Percentiles rank a stretch among this genome's conserved stretches.
Evolutionary conservation across 2,888 invertebrate species (phyloP).

Genomic region (Ophion slaviceki): DNA sequence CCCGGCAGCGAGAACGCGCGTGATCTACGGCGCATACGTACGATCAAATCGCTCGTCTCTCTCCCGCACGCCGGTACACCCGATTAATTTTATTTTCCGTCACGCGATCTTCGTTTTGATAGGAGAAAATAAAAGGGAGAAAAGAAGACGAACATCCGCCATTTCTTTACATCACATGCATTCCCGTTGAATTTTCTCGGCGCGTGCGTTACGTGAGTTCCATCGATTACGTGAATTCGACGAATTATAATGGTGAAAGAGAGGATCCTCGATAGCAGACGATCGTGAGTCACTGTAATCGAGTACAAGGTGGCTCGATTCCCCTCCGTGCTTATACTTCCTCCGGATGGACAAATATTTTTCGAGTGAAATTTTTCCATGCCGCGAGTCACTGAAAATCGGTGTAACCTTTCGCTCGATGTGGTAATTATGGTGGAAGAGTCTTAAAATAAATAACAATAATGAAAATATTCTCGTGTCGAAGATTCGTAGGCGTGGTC

Average conservation of each 20-base stretch:
- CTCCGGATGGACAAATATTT: neutral
- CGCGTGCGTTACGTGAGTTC: slow-evolving; percentile 17
- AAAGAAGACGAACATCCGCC: neutral
- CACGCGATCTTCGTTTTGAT: neutral
- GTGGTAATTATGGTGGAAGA: slow-evolving; percentile 1
- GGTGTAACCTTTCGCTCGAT: neutral
- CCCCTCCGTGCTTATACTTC: neutral
- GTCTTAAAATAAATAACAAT: neutral
- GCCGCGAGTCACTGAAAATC: slow-evolving; percentile 1
- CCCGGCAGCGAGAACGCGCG: neutral
- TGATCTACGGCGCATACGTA: neutral
- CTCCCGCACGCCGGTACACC: neutral
- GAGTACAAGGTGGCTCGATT: neutral
- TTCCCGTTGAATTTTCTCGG: neutral
- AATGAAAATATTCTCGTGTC: neutral
- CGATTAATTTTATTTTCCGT: neutral
- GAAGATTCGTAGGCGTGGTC: neutral
- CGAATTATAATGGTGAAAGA: slow-evolving; percentile 22
- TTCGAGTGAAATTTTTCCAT: slow-evolving; percentile 25
- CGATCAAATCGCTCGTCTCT: neutral
- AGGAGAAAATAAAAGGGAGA: neutral
- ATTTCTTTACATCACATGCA: slow-evolving; percentile 13
- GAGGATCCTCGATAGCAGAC: slow-evolving; percentile 32
- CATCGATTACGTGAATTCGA: slow-evolving; percentile 25
- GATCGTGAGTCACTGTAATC: slow-evolving; percentile 13